Conservation (phyloP, 2,888 invertebrate species). For the Drosophila multiciliata region DNA sequence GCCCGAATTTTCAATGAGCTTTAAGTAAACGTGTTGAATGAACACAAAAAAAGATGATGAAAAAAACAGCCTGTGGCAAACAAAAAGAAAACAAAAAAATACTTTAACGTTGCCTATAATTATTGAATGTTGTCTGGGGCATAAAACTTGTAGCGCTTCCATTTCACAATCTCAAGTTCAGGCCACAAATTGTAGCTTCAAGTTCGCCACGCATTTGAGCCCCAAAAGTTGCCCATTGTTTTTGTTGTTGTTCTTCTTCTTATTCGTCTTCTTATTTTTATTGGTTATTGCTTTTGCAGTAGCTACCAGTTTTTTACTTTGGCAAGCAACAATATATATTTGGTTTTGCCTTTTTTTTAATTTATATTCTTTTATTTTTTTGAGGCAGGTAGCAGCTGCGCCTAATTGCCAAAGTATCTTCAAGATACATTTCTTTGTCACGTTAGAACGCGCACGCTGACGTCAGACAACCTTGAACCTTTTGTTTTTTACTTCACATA, state of each 20-base stretch:
- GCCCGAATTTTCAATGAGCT: constrained; percentile 64
- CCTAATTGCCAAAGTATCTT: constrained; percentile 75
- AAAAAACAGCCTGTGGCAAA: constrained; percentile 33
- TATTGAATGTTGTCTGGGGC: constrained; percentile 58
- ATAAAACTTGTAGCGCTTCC: constrained; percentile 71
- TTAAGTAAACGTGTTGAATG: constrained; percentile 51
- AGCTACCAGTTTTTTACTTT: constrained; percentile 43
- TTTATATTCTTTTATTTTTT: constrained; percentile 15
- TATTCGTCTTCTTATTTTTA: constrained; percentile 5
- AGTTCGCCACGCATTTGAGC: constrained; percentile 46
- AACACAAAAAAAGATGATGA: constrained; percentile 19
- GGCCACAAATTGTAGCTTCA: constrained; percentile 53
- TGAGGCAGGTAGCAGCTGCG: constrained; percentile 74
- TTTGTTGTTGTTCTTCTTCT: constrained; percentile 4
- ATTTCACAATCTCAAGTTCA: constrained; percentile 58
- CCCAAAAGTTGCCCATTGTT: constrained; percentile 47
- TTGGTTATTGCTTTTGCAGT: not conserved
- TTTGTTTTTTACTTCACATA: constrained; percentile 63
- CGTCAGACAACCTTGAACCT: constrained; percentile 79
- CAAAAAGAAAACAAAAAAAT: not conserved
- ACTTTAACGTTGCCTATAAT: constrained; percentile 56
- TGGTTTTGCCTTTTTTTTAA: not conserved
- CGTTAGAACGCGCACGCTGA: constrained; percentile 68
- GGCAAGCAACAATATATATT: constrained; percentile 6
- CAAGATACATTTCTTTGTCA: constrained; percentile 77